Evolutionary conservation across 2,113 vertebrate species (phyloP).

Genomic region (Dunckerocampus dactyliophorus): DNA sequence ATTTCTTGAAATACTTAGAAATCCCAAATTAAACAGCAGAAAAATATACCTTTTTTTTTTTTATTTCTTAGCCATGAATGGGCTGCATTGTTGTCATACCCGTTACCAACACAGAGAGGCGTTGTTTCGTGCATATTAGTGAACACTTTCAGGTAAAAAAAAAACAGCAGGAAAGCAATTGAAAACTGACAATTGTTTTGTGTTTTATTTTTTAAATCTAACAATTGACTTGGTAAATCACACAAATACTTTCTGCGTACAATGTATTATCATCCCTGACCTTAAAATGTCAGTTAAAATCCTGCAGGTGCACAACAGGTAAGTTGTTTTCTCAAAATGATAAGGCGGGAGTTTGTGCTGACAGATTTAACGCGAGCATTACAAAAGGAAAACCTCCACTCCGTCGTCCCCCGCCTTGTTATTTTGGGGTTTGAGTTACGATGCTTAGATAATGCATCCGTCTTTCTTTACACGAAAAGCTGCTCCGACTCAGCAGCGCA

Average conservation of each 20-base stretch:
- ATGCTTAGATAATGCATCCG: slow-evolving; percentile 37
- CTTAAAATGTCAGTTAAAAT: background rate
- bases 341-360: slow-evolving; percentile 10
- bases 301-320: slow-evolving; percentile 27
- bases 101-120: slow-evolving; percentile 16
- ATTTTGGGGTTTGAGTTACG: slow-evolving; percentile 39
- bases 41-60: too few relatives aligned
- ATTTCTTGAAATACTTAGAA: too few relatives aligned
- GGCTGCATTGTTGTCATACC: background rate
- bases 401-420: slow-evolving; percentile 31
- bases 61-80: too few relatives aligned
- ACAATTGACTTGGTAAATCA: slow-evolving; percentile 8
- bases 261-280: slow-evolving; percentile 10
- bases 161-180: slow-evolving; percentile 9
- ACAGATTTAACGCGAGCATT: slow-evolving; percentile 42
- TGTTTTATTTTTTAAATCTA: slow-evolving; percentile 17
- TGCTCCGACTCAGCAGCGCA: slow-evolving; percentile 29
- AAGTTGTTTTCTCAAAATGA: slow-evolving; percentile 26
- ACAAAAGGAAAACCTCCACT: slow-evolving; percentile 19
- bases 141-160: background rate
- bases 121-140: background rate
- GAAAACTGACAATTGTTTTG: background rate
- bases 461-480: slow-evolving; percentile 31
- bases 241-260: background rate
- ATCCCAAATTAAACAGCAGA: too few relatives aligned